These are phyloP conservation scores for Calcarius ornatus DNA, from an alignment of 2,113 vertebrate species.

Conservation along the genomic window DNA sequence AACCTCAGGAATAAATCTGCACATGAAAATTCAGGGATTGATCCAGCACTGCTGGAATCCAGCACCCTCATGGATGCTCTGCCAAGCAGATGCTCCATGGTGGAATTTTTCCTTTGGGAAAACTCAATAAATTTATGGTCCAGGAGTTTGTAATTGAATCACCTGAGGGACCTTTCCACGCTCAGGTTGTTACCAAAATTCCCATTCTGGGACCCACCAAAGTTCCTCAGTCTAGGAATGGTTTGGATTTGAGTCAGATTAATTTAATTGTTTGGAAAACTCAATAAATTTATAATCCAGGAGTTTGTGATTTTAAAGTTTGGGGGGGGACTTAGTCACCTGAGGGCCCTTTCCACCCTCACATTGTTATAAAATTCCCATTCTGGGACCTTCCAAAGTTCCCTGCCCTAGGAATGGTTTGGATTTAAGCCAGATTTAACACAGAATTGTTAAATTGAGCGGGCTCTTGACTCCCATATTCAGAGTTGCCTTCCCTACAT, in stretches of 20 bases:
- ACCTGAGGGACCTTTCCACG: neutral
- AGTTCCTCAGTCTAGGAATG: neutral
- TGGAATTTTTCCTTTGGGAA: neutral
- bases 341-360: neutral
- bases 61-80: neutral
- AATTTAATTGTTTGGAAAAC: neutral
- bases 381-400: neutral
- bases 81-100: neutral
- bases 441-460: neutral
- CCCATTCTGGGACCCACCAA: neutral
- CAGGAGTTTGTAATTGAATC: neutral
- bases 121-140: neutral
- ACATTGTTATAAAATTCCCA: neutral
- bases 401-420: neutral
- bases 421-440: neutral
- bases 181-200: fast-evolving
- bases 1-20: neutral
- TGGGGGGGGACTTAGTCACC: neutral
- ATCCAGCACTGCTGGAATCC: neutral
- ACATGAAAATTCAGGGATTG: neutral
- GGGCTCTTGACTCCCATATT: neutral
- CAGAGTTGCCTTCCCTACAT: neutral
- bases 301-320: neutral
- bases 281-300: neutral
- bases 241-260: neutral